phyloP scores from a whole-genome alignment of 2,797 vertebrate species.

The Sebastes melanostomus region DNA sequence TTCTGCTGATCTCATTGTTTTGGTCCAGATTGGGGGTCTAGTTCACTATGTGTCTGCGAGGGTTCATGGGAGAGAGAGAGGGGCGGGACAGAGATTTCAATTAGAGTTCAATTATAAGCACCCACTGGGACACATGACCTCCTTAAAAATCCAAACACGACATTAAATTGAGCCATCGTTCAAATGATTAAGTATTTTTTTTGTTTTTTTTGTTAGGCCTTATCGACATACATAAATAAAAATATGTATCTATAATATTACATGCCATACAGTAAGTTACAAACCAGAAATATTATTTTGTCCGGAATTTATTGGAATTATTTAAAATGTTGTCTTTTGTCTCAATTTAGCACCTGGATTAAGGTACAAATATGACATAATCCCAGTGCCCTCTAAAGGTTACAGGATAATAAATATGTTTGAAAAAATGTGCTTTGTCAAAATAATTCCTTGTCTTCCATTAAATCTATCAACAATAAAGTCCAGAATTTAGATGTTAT shows the following conservation, averaged over 20 bases:
- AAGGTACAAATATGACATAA: neutral
- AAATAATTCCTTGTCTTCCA: neutral
- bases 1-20: slow-evolving; percentile 21
- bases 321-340: neutral
- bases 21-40: neutral
- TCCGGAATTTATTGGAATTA: neutral
- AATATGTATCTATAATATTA: neutral
- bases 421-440: neutral
- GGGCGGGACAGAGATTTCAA: slow-evolving; percentile 16
- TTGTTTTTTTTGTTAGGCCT: neutral
- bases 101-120: slow-evolving; percentile 47
- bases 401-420: neutral
- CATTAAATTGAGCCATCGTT: slow-evolving; percentile 1
- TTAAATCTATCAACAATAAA: neutral
- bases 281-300: neutral
- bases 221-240: neutral
- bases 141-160: slow-evolving; percentile 4
- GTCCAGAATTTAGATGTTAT: neutral
- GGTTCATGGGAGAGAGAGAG: slow-evolving; percentile 12
- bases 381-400: neutral
- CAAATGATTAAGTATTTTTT: neutral
- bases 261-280: neutral
- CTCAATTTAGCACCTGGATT: neutral
- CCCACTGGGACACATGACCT: neutral
- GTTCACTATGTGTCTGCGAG: neutral